phyloP scores from a whole-genome alignment of 2,888 invertebrate species.

The Subacronicta megacephala region DNA sequence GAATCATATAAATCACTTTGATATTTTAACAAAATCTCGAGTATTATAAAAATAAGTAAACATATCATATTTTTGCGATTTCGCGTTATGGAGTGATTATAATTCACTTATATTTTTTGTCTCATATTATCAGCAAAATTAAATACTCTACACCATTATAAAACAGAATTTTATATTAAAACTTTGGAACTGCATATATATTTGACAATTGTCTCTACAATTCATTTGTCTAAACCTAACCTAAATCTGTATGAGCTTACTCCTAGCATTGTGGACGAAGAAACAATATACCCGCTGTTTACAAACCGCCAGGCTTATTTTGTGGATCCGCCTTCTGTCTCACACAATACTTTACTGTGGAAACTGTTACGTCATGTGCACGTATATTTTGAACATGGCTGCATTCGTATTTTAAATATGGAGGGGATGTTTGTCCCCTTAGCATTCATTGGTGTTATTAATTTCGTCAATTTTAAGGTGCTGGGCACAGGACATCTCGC shows the following conservation, averaged over 20 bases:
- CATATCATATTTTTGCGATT: too few species aligned
- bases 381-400: slow-evolving; percentile 14
- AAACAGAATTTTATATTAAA: too few species aligned
- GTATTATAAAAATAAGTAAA: too few species aligned
- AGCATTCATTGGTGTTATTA: too few species aligned
- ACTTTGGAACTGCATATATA: neutral
- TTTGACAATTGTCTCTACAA: slow-evolving; percentile 7
- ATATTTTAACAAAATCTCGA: too few species aligned
- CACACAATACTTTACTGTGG: slow-evolving; percentile 62
- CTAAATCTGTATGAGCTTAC: slow-evolving; percentile 37
- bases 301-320: slow-evolving; percentile 67
- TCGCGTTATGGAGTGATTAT: too few species aligned
- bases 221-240: slow-evolving; percentile 27
- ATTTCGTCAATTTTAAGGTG: too few species aligned
- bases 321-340: slow-evolving; percentile 58
- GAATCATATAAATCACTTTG: too few species aligned
- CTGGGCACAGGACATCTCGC: too few species aligned
- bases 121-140: too few species aligned
- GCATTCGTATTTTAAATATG: slow-evolving; percentile 22
- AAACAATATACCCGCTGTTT: slow-evolving; percentile 73
- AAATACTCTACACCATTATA: too few species aligned
- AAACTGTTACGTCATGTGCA: slow-evolving; percentile 49
- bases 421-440: neutral
- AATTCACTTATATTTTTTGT: too few species aligned
- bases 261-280: slow-evolving; percentile 59